These are phyloP conservation scores for Philonicus albiceps DNA, from an alignment of 2,888 invertebrate species.

Conservation along the genomic window DNA sequence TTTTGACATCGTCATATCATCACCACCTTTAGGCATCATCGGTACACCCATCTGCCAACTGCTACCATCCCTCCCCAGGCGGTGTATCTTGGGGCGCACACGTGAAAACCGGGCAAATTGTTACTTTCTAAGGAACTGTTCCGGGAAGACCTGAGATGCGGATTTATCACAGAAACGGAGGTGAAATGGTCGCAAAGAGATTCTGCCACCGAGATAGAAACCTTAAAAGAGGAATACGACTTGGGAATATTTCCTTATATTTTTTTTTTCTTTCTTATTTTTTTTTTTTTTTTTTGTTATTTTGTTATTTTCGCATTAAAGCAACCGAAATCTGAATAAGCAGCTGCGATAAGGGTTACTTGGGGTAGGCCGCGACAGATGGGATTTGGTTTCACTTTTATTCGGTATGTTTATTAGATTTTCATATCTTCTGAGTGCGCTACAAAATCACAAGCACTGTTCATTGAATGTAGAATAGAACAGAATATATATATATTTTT, in stretches of 20 bases:
- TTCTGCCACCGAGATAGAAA: not conserved
- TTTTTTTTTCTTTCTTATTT: too few relatives aligned
- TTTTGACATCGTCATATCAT: conserved; percentile 29
- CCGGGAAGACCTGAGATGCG: not conserved
- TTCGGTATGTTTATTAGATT: not conserved
- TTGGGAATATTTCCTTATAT: not conserved
- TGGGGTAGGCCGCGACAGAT: not conserved
- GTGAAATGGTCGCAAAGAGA: not conserved
- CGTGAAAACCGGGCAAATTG: not conserved
- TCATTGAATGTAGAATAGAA: too few relatives aligned
- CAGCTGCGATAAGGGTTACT: not conserved
- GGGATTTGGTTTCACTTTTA: not conserved
- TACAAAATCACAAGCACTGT: not conserved
- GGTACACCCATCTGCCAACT: not conserved
- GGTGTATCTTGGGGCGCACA: not conserved
- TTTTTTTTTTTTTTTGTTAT: too few relatives aligned
- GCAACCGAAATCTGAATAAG: not conserved
- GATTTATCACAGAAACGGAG: not conserved
- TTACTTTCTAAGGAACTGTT: not conserved
- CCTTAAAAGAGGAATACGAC: not conserved
- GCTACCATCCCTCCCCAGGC: not conserved
- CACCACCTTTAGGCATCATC: conserved; percentile 1
- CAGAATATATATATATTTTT: too few relatives aligned
- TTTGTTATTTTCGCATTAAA: not conserved
- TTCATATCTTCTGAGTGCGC: not conserved